phyloP scores from a whole-genome alignment of 2,888 invertebrate species.

The Leptura quadrifasciata region DNA sequence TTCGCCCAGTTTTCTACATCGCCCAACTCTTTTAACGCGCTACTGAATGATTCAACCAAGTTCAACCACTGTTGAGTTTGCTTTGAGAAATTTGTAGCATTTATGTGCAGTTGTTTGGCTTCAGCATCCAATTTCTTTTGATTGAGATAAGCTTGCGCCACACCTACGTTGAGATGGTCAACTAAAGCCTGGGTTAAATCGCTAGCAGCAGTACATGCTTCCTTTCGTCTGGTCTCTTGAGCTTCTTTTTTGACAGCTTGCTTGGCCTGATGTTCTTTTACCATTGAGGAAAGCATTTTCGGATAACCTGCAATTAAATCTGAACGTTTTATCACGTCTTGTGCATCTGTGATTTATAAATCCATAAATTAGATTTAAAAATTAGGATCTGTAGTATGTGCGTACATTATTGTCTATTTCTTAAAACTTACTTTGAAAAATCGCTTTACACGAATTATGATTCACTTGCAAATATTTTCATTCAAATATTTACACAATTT shows the following conservation, averaged over 20 bases:
- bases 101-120: constrained; percentile 95
- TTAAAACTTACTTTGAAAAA: no score
- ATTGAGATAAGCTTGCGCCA: constrained; percentile 98
- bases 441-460: no score
- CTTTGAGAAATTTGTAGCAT: constrained; percentile 95
- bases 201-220: constrained; percentile 94
- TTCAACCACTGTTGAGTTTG: constrained; percentile 98
- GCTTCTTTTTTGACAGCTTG: constrained; percentile 86
- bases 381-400: no score
- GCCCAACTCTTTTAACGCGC: constrained; percentile 95
- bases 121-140: constrained; percentile 98
- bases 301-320: neutral
- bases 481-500: no score
- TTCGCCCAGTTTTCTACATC: constrained; percentile 99
- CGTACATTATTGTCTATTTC: no score
- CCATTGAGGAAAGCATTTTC: constrained; percentile 87
- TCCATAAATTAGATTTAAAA: no score
- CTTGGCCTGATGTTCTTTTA: constrained; percentile 91
- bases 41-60: constrained; percentile 90
- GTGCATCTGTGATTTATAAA: no score
- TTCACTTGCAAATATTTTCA: no score
- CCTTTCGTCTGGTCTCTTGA: constrained; percentile 94
- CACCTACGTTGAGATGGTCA: constrained; percentile 98
- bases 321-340: neutral
- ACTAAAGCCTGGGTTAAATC: constrained; percentile 95